Percentiles rank a stretch among this genome's conserved stretches.
Evolutionary conservation across 2,113 vertebrate genomes (phyloP).

Genomic region (Arothron firmamentum): DNA sequence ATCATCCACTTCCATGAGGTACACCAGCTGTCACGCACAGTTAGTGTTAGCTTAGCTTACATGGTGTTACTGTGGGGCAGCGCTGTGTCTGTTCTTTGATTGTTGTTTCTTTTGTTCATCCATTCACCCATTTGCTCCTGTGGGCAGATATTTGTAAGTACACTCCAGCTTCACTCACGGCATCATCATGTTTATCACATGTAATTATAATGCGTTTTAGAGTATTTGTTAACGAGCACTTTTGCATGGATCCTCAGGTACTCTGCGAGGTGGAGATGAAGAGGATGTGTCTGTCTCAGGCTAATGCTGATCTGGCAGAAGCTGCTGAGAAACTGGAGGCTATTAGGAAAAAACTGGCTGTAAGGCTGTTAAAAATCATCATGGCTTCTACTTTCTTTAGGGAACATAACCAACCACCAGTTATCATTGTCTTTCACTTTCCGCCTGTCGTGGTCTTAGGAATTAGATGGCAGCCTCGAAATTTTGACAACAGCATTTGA

Average conservation of each 20-base stretch:
- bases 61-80: background rate
- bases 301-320: conserved; percentile 70
- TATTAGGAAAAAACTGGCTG: conserved; percentile 74
- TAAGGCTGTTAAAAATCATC: conserved; percentile 17
- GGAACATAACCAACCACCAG: background rate
- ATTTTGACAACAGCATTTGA: conserved; percentile 81
- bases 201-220: too few species aligned
- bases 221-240: background rate
- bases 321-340: conserved; percentile 75
- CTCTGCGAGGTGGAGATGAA: conserved; percentile 75
- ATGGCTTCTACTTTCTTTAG: background rate
- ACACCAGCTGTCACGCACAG: conserved; percentile 1
- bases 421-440: background rate
- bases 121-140: conserved; percentile 65
- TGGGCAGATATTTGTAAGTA: conserved; percentile 84
- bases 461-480: conserved; percentile 86
- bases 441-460: conserved; percentile 63
- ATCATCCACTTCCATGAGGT: conserved; percentile 77
- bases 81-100: conserved; percentile 36
- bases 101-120: conserved; percentile 17
- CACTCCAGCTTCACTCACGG: background rate
- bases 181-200: too few species aligned
- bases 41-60: background rate
- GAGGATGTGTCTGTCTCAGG: conserved; percentile 73
- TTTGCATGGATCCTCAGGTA: conserved; percentile 48